Percentiles rank a stretch among this genome's conserved stretches.
phyloP scores from a whole-genome alignment of 2,888 invertebrate species.

The Hylaea fasciaria region DNA sequence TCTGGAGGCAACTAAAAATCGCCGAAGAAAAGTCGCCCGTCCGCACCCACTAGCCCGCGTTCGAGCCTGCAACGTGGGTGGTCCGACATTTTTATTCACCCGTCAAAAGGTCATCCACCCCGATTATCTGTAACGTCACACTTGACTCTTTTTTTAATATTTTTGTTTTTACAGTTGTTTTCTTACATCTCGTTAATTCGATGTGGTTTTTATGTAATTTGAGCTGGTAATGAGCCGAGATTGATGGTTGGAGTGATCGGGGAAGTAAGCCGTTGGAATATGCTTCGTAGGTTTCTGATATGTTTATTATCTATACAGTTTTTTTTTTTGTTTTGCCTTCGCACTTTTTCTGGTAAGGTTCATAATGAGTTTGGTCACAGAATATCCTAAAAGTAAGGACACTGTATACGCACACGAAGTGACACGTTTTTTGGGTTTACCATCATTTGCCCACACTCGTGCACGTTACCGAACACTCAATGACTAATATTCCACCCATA shows the following conservation, averaged over 20 bases:
- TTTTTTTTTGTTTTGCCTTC: too few species aligned
- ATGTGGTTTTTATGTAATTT: conserved; percentile 26
- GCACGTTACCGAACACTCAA: too few species aligned
- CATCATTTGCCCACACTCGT: too few species aligned
- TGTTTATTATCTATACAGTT: too few species aligned
- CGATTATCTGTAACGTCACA: conserved; percentile 56
- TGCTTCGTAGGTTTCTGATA: too few species aligned
- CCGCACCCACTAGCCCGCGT: neutral
- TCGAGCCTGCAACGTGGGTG: conserved; percentile 69
- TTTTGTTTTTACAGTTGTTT: conserved; percentile 27
- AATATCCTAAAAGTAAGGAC: too few species aligned
- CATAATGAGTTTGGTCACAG: too few species aligned
- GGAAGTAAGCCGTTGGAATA: neutral
- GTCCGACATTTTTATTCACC: conserved; percentile 68
- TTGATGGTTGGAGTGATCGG: conserved; percentile 9
- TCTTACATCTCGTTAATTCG: conserved; percentile 23
- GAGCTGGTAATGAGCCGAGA: conserved; percentile 17
- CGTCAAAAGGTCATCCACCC: conserved; percentile 78
- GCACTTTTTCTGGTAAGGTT: too few species aligned
- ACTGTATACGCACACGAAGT: too few species aligned
- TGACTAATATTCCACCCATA: too few species aligned
- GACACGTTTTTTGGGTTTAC: too few species aligned
- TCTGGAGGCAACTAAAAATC: conserved; percentile 1
- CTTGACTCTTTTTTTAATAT: conserved; percentile 21
- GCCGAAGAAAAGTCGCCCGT: conserved; percentile 15